phyloP scores from a whole-genome alignment of 2,797 vertebrate genomes.

The Gambusia yucatana region DNA sequence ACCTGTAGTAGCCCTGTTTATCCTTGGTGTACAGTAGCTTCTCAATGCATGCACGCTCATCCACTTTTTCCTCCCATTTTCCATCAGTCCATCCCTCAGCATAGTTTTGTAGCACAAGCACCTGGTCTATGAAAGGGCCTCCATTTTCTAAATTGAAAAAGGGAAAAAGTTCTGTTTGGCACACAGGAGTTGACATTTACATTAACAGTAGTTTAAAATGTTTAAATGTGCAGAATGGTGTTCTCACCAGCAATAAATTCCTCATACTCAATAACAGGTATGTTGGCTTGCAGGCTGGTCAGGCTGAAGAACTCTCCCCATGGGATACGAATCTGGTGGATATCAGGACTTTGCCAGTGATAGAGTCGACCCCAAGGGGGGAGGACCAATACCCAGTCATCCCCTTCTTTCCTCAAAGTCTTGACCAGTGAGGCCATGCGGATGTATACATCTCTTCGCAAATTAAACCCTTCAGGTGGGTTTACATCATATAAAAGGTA shows the following conservation, averaged over 20 bases:
- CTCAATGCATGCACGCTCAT: conserved; percentile 91
- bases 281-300: conserved; percentile 88
- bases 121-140: conserved; percentile 94
- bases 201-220: background rate
- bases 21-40: conserved; percentile 89
- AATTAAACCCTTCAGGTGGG: conserved; percentile 95
- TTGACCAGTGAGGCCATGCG: conserved; percentile 92
- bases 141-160: conserved; percentile 86
- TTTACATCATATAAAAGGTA: conserved; percentile 97
- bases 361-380: conserved; percentile 97
- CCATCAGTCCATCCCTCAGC: conserved; percentile 96
- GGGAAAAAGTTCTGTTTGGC: background rate
- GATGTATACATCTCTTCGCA: conserved; percentile 93
- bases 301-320: conserved; percentile 95
- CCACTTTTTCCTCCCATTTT: conserved; percentile 95
- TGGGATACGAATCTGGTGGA: conserved; percentile 89
- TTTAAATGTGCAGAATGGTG: background rate
- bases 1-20: conserved; percentile 94
- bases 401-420: conserved; percentile 84
- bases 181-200: background rate
- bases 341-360: conserved; percentile 94
- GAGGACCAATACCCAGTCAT: conserved; percentile 93
- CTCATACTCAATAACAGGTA: conserved; percentile 94
- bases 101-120: conserved; percentile 92
- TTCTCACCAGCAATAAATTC: conserved; percentile 92